A percentile compares a stretch with the other conserved stretches of the same genome.
These are phyloP conservation scores for Venustoraphidia nigricollis DNA, from an alignment of 2,888 invertebrate species.

Conservation along the genomic window DNA sequence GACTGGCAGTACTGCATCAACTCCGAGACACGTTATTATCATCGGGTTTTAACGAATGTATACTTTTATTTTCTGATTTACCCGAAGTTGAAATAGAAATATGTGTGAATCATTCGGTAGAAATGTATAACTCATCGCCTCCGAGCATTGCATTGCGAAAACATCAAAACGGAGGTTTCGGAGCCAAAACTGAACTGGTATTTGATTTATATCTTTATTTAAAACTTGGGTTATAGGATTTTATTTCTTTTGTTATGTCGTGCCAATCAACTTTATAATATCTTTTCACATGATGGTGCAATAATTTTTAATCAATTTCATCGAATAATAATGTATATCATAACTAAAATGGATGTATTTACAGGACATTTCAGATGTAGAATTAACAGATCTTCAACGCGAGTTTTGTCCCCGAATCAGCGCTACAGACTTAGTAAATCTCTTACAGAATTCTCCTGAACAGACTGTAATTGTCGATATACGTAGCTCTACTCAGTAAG, in stretches of 20 bases:
- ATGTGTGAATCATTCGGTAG: slow-evolving; percentile 77
- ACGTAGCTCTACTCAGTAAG: slow-evolving; percentile 44
- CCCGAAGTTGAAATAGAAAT: slow-evolving; percentile 93
- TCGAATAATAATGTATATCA: background rate
- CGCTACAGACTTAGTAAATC: slow-evolving; percentile 63
- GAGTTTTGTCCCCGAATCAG: slow-evolving; percentile 76
- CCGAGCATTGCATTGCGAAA: slow-evolving; percentile 74
- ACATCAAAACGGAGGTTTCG: slow-evolving; percentile 38
- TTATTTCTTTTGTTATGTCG: slow-evolving; percentile 5
- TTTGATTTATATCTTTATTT: slow-evolving; percentile 2
- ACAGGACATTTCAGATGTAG: slow-evolving; percentile 54
- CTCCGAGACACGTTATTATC: slow-evolving; percentile 66
- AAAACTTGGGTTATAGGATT: slow-evolving; percentile 2
- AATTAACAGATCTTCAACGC: slow-evolving; percentile 48
- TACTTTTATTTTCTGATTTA: slow-evolving; percentile 93
- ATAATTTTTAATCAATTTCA: background rate
- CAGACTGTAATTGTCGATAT: slow-evolving; percentile 52
- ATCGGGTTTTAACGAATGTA: slow-evolving; percentile 97
- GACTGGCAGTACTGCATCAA: slow-evolving; percentile 82
- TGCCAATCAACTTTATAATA: background rate
- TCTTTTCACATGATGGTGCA: too few relatives aligned
- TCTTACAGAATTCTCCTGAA: slow-evolving; percentile 43
- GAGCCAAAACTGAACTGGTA: slow-evolving; percentile 15
- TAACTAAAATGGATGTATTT: slow-evolving; percentile 12
- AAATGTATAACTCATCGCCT: slow-evolving; percentile 74